phyloP scores from a whole-genome alignment of 2,888 invertebrate genomes.

The Drosophila fungiperda region DNA sequence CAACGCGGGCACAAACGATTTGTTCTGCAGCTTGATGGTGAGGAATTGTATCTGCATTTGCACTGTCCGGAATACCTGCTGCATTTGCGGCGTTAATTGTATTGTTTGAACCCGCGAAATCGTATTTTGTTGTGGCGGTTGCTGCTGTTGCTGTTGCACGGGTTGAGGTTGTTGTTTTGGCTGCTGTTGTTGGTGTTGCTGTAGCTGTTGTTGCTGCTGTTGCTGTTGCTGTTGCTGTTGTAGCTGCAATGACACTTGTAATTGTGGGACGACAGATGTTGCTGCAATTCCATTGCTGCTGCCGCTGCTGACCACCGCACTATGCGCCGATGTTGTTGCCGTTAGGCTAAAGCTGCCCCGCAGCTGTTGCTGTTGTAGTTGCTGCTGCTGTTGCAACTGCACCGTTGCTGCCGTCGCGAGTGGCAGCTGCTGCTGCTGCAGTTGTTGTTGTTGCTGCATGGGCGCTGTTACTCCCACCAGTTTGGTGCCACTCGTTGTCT shows the following conservation, averaged over 20 bases:
- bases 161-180: slow-evolving; percentile 48
- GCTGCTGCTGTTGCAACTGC: slow-evolving; percentile 58
- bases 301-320: slow-evolving; percentile 53
- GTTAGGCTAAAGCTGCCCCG: slow-evolving; percentile 57
- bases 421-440: slow-evolving; percentile 41
- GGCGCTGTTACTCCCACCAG: slow-evolving; percentile 84
- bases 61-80: slow-evolving; percentile 88
- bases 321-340: slow-evolving; percentile 49
- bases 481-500: slow-evolving; percentile 83
- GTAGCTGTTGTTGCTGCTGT: slow-evolving; percentile 52
- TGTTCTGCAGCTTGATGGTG: slow-evolving; percentile 86
- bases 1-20: slow-evolving; percentile 80
- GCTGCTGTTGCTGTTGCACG: slow-evolving; percentile 65
- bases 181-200: slow-evolving; percentile 50
- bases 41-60: slow-evolving; percentile 90
- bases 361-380: slow-evolving; percentile 54
- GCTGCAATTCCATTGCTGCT: slow-evolving; percentile 68
- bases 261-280: slow-evolving; percentile 44
- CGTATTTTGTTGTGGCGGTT: slow-evolving; percentile 80
- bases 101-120: slow-evolving; percentile 90
- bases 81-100: slow-evolving; percentile 90
- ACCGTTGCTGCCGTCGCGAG: slow-evolving; percentile 30
- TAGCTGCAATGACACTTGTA: slow-evolving; percentile 47
- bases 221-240: slow-evolving; percentile 50
- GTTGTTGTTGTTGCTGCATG: slow-evolving; percentile 83